Conservation (phyloP, 2,113 vertebrate genomes). For the Prunella fulvescens region DNA sequence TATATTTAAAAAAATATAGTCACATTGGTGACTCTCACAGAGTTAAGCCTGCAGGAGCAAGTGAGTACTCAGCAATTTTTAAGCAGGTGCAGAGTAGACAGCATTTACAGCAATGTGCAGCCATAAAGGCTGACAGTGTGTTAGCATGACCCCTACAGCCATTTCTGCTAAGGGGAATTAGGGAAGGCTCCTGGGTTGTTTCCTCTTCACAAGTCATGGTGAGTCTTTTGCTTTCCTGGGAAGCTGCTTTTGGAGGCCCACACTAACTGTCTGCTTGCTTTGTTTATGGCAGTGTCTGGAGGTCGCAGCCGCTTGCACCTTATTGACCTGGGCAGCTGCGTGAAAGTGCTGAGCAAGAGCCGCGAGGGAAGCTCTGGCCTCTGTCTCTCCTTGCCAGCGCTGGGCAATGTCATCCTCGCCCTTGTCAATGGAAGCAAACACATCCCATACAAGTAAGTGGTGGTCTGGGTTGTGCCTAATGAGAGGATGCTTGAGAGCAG, state of each 20-base stretch:
- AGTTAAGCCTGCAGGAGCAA: background rate
- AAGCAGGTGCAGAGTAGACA: background rate
- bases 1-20: background rate
- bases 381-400: constrained; percentile 91
- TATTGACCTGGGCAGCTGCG: constrained; percentile 95
- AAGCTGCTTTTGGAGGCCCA: background rate
- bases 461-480: background rate
- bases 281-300: constrained; percentile 86
- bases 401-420: constrained; percentile 97
- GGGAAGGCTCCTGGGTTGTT: background rate
- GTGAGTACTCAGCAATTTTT: background rate
- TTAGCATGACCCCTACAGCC: background rate
- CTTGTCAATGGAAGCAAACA: constrained; percentile 99
- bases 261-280: constrained; percentile 25
- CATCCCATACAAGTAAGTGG: constrained; percentile 95
- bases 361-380: constrained; percentile 82
- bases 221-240: background rate
- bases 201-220: background rate
- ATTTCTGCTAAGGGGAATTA: background rate
- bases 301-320: constrained; percentile 96
- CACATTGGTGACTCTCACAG: background rate
- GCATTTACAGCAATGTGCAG: background rate
- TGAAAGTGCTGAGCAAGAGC: constrained; percentile 84
- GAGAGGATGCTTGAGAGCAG: background rate
- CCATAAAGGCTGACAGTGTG: background rate